Conservation (phyloP, 2,113 vertebrate genomes). For the Tichodroma muraria region DNA sequence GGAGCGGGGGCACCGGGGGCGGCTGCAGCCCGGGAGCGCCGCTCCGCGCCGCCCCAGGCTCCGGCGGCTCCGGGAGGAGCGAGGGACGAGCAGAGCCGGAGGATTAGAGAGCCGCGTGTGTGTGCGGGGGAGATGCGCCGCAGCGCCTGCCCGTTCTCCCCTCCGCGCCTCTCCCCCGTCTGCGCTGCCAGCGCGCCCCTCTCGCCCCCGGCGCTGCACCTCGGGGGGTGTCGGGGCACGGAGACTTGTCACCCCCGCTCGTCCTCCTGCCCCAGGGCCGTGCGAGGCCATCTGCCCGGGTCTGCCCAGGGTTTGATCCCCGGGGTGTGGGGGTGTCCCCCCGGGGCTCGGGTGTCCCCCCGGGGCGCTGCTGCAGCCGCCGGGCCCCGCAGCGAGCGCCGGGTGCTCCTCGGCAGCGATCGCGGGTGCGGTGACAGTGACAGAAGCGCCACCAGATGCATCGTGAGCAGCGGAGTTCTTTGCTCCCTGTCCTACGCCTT, state of each 20-base stretch:
- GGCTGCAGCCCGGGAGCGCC: neutral
- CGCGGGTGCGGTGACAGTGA: neutral
- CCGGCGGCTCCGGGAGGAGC: neutral
- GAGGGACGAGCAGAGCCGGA: neutral
- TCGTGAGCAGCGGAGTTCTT: conserved; percentile 11
- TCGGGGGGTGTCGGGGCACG: neutral
- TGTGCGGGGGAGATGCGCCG: neutral
- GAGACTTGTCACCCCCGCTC: neutral
- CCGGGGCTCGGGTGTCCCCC: too few species aligned
- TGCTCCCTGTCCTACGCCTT: conserved; percentile 12
- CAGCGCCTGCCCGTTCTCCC: neutral
- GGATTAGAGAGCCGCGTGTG: neutral
- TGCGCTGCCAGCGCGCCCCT: too few species aligned
- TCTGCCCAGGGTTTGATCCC: neutral
- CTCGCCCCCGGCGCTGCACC: neutral
- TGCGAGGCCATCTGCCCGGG: neutral
- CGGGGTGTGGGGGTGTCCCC: neutral
- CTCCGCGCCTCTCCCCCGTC: too few species aligned
- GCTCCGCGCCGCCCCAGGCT: neutral
- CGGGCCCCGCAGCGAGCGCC: neutral
- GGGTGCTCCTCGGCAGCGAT: neutral
- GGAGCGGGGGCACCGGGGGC: neutral
- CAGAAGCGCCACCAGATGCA: conserved; percentile 2
- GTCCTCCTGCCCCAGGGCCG: neutral
- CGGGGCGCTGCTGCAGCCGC: neutral